A percentile compares a stretch with the other conserved stretches of the same genome.
Conservation (phyloP, 2,888 invertebrate genomes). For the Schizotus pectinicornis region DNA sequence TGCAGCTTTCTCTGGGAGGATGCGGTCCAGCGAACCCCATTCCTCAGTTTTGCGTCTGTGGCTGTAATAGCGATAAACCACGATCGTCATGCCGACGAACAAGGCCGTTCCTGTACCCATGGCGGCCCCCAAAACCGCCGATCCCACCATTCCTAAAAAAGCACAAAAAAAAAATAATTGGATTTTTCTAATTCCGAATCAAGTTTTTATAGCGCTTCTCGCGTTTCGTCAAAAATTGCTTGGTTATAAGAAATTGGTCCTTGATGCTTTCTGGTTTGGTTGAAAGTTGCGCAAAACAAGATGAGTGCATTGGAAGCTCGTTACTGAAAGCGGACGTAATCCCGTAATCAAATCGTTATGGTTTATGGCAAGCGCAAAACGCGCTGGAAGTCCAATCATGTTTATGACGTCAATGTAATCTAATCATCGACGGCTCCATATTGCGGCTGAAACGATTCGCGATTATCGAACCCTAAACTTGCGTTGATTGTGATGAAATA, state of each 20-base stretch:
- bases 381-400: conserved; percentile 9
- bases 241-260: too few species aligned
- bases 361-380: too few species aligned
- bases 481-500: conserved; percentile 13
- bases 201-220: neutral
- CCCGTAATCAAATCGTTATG: too few species aligned
- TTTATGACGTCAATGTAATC: conserved; percentile 22
- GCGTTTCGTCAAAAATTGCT: neutral
- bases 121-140: conserved; percentile 72
- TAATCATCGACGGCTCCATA: conserved; percentile 20
- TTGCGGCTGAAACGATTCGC: conserved; percentile 21
- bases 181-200: neutral
- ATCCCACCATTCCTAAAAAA: conserved; percentile 62
- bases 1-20: conserved; percentile 39
- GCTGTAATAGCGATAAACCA: conserved; percentile 71
- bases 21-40: conserved; percentile 60
- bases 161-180: conserved; percentile 1
- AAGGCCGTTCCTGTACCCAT: conserved; percentile 70
- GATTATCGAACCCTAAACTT: conserved; percentile 14
- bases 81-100: conserved; percentile 69
- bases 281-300: too few species aligned
- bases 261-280: too few species aligned
- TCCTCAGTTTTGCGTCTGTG: conserved; percentile 64
- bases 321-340: too few species aligned
- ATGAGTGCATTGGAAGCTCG: too few species aligned